Conservation (phyloP, 1,140 invertebrate genomes). For the Zaprionus taronus region DNA sequence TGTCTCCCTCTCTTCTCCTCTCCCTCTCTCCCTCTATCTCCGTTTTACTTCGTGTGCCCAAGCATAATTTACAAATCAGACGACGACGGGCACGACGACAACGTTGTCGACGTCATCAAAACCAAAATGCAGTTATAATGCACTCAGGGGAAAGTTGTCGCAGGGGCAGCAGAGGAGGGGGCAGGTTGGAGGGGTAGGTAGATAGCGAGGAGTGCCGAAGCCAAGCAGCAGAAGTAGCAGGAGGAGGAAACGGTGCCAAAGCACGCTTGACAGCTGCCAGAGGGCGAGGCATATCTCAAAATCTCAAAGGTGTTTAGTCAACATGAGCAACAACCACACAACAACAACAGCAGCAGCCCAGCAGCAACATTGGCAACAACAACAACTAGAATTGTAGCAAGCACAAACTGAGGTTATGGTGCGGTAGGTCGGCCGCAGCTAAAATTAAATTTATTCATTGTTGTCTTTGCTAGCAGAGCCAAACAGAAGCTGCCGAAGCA, state of each 20-base stretch:
- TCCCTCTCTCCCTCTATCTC: not conserved
- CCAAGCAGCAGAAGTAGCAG: not conserved
- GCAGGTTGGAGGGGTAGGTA: not conserved
- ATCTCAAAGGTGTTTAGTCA: constrained; percentile 81
- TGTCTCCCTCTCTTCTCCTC: not conserved
- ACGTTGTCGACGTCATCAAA: constrained; percentile 78
- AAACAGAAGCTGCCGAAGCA: constrained; percentile 14
- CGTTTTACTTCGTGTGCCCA: constrained; percentile 28
- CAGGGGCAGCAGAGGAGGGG: not conserved
- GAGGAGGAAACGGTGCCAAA: constrained; percentile 44
- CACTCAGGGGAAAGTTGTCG: constrained; percentile 46
- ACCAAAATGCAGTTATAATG: constrained; percentile 82
- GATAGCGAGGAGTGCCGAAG: not conserved
- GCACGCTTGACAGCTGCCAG: constrained; percentile 71
- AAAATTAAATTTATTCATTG: constrained; percentile 83
- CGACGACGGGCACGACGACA: constrained; percentile 47
- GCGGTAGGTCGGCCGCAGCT: constrained; percentile 75
- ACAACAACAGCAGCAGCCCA: constrained; percentile 35
- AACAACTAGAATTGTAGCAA: constrained; percentile 15
- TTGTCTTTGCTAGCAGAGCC: constrained; percentile 61
- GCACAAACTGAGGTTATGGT: constrained; percentile 61
- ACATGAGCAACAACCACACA: constrained; percentile 67
- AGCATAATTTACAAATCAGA: constrained; percentile 77
- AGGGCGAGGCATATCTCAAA: constrained; percentile 66
- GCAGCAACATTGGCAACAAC: constrained; percentile 29